Base-by-base conservation (phyloP, 2,113 vertebrate genomes). In the Gymnogyps californianus region DNA sequence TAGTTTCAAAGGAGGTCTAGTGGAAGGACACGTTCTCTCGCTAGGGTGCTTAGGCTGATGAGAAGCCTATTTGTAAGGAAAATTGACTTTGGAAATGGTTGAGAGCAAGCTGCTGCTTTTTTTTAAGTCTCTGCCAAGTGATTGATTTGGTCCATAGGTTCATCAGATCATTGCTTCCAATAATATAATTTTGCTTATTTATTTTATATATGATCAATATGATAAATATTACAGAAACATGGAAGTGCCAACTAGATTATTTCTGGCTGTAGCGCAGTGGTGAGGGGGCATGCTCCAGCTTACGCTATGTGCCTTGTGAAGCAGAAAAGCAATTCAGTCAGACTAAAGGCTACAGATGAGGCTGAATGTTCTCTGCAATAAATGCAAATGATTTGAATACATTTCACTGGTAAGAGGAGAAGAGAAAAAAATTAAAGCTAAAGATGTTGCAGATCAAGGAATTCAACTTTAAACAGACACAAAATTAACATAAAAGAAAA, bases 241-340 rank as follows among this genome's bases (percentile, higher is more conserved):
- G 84, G 92, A 85, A 83, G 96, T 96, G 96, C 96, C 90, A 87
- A 90, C 78, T 70, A 54, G 91, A 59, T 90, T 81, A 54, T 34
- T 32, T 84, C 86, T 88, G 77, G 77, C 36, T 21, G 89, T 4
- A 49, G 67, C 7, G 25, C 94, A 69, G 84, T 49, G 93, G 71
- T 13, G 88, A 69, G 82, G 83, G 88, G 83, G 85, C 89, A 91
- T 1, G 6, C 90, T 58, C 61, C 93, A 91, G 96, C 91, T 78
- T 90, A 20, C 76, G 7, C 94, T 34, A 2, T 95, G 96, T 97
- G 98, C 96, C 97, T 97, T 31, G 3, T 97, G 98, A 98, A 98
- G 98, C 98, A 98, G 98, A 98, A 98, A 98, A 98, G 96, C 97
- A 98, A 98, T 98, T 98, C 97, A 96, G 95, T 65, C 96, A 89